A percentile compares a stretch with the other conserved stretches of the same genome.
Conservation (phyloP, 2,888 invertebrate genomes). For the Mimas tiliae region DNA sequence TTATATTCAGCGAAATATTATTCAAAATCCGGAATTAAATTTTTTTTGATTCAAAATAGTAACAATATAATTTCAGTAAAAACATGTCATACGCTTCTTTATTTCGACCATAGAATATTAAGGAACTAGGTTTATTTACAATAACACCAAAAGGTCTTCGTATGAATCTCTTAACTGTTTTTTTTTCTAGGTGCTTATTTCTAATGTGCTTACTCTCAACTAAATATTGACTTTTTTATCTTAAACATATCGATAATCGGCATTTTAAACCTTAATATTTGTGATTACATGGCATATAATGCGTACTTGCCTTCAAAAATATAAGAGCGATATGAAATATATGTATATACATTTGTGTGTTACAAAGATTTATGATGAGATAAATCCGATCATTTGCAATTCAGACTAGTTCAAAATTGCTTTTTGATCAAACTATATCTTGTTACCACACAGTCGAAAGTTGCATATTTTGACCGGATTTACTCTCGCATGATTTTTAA, state of each 20-base stretch:
- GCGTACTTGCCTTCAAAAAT: slow-evolving; percentile 62
- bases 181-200: slow-evolving; percentile 23
- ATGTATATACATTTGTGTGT: slow-evolving; percentile 30
- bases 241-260: slow-evolving; percentile 33
- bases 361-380: neutral
- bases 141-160: slow-evolving; percentile 8
- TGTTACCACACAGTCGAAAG: slow-evolving; percentile 5
- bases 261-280: slow-evolving; percentile 27
- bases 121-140: neutral
- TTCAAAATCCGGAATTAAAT: neutral
- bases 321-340: slow-evolving; percentile 20
- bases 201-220: neutral
- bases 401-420: neutral
- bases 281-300: slow-evolving; percentile 57
- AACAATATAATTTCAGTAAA: neutral
- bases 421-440: neutral
- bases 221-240: slow-evolving; percentile 31
- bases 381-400: slow-evolving; percentile 1
- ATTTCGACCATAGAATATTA: neutral
- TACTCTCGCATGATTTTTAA: neutral
- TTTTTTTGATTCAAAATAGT: neutral
- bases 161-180: slow-evolving; percentile 2
- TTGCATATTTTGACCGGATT: neutral
- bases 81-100: neutral
- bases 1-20: neutral